Conservation (phyloP, 1,140 invertebrate species). For the Plodia interpunctella region DNA sequence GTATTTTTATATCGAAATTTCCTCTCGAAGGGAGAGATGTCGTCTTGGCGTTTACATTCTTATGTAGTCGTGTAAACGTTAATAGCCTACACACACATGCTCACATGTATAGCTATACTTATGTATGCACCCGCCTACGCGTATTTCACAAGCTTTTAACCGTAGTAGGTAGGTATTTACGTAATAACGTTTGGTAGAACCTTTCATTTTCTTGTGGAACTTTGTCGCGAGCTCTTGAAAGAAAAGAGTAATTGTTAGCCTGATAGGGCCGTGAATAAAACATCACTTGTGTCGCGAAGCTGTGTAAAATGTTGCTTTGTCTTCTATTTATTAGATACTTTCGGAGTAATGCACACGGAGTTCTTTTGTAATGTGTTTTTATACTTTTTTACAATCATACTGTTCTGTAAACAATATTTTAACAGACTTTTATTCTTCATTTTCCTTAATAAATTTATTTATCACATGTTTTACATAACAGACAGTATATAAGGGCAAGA, state of each 20-base stretch:
- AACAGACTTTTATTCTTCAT: too few relatives aligned
- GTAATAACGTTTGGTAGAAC: constrained; percentile 55
- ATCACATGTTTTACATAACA: too few relatives aligned
- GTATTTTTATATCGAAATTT: constrained; percentile 51
- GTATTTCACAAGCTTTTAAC: constrained; percentile 58
- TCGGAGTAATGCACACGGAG: background rate
- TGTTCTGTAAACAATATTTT: too few relatives aligned
- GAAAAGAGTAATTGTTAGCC: constrained; percentile 35
- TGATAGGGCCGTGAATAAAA: constrained; percentile 37
- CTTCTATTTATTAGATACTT: background rate
- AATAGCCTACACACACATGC: constrained; percentile 54
- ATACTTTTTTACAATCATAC: too few relatives aligned
- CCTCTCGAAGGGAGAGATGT: constrained; percentile 33
- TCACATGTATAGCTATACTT: background rate
- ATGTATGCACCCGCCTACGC: constrained; percentile 29
- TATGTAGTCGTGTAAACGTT: constrained; percentile 70
- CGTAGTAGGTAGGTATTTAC: constrained; percentile 45
- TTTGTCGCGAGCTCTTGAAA: constrained; percentile 40
- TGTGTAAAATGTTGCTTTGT: background rate
- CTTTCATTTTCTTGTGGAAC: constrained; percentile 58
- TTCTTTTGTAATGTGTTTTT: too few relatives aligned
- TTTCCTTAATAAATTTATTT: too few relatives aligned
- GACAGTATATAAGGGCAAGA: too few relatives aligned
- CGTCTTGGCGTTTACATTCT: constrained; percentile 70
- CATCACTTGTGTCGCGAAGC: constrained; percentile 17